These are phyloP conservation scores for Microplitis deprimator DNA, from an alignment of 2,888 invertebrate genomes.

Conservation along the genomic window DNA sequence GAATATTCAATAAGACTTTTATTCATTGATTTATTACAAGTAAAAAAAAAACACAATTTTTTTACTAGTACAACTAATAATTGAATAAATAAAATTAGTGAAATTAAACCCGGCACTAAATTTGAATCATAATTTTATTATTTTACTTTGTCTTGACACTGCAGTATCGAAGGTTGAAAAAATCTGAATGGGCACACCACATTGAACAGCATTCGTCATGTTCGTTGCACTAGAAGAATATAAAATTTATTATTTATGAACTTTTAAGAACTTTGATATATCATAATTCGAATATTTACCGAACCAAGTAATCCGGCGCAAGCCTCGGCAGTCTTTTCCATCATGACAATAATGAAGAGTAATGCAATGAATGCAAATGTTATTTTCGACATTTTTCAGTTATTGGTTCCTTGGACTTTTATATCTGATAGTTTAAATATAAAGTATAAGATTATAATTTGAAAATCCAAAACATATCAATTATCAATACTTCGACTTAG, in stretches of 20 bases:
- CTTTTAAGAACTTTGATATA: background rate
- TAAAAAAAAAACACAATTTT: too few species aligned
- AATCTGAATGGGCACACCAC: background rate
- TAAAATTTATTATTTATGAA: background rate
- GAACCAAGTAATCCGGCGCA: background rate
- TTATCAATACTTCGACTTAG: too few species aligned
- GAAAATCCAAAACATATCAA: too few species aligned
- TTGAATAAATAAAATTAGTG: too few species aligned
- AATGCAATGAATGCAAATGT: background rate
- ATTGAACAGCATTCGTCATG: background rate
- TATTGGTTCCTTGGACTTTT: background rate
- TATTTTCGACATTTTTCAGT: background rate
- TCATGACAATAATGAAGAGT: background rate
- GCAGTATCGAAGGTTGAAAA: background rate
- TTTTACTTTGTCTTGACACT: background rate
- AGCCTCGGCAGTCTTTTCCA: background rate
- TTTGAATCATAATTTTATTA: too few species aligned
- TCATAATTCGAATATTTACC: background rate
- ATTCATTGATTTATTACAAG: too few species aligned
- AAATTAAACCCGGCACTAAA: too few species aligned
- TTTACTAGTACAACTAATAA: too few species aligned
- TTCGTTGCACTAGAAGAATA: background rate
- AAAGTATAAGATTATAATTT: too few species aligned
- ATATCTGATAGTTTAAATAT: too few species aligned
- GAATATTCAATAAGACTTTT: too few species aligned